Evolutionary conservation across 2,113 vertebrate species (phyloP).

Genomic region (Esox niger): DNA sequence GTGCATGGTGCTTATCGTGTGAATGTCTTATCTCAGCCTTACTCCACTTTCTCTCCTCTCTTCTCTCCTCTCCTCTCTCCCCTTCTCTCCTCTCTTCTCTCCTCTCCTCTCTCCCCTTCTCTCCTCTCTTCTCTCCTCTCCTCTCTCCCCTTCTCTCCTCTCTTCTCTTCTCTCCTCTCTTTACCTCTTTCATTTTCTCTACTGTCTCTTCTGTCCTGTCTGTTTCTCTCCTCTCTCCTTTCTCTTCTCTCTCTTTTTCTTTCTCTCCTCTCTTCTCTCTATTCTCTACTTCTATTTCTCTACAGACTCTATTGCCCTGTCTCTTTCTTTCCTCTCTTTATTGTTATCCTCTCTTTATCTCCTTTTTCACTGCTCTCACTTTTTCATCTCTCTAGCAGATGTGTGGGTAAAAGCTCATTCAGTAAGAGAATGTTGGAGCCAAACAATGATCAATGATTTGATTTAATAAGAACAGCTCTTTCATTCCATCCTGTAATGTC

Average conservation of each 20-base stretch:
- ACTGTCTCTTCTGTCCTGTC: too few relatives aligned
- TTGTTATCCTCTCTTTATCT: not conserved
- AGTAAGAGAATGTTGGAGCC: constrained; percentile 58
- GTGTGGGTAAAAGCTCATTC: constrained; percentile 70
- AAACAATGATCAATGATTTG: constrained; percentile 67
- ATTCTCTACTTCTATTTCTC: too few relatives aligned
- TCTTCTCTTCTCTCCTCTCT: too few relatives aligned
- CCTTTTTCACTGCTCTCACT: constrained; percentile 1
- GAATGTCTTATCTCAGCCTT: too few relatives aligned
- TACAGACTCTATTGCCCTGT: too few relatives aligned
- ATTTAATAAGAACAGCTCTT: constrained; percentile 70
- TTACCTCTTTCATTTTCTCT: too few relatives aligned
- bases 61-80: too few relatives aligned
- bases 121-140: not conserved
- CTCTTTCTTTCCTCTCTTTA: not conserved
- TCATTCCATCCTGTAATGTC: constrained; percentile 44
- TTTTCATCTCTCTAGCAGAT: constrained; percentile 40
- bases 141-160: not conserved
- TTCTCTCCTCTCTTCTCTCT: too few relatives aligned
- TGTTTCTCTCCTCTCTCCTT: too few relatives aligned
- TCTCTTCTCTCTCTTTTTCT: too few relatives aligned
- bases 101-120: not conserved
- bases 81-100: not conserved
- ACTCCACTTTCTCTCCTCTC: too few relatives aligned
- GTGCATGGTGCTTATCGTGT: too few relatives aligned